These are phyloP conservation scores for Patagioenas fasciata DNA, from an alignment of 2,113 vertebrate species.

Conservation along the genomic window DNA sequence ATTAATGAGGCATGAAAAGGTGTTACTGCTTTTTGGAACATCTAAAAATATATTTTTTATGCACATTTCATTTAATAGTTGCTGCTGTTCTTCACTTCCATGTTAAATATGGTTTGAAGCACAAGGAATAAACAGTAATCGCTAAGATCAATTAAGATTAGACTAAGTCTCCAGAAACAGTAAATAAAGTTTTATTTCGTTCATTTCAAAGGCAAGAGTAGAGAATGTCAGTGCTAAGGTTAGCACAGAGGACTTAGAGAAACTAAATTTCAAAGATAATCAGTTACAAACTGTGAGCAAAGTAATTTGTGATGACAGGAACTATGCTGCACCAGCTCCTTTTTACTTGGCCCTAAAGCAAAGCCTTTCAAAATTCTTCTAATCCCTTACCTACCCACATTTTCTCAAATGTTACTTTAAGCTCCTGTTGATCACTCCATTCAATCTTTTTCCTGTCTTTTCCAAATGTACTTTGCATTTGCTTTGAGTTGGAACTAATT, in stretches of 20 bases:
- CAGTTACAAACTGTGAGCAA: background rate
- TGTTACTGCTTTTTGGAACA: background rate
- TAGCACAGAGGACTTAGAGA: background rate
- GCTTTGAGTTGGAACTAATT: background rate
- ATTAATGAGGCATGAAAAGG: background rate
- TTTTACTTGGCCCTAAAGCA: background rate
- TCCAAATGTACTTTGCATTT: background rate
- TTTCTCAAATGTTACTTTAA: background rate
- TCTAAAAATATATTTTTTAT: background rate
- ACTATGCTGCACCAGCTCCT: background rate
- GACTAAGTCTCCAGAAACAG: background rate
- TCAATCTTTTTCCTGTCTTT: background rate
- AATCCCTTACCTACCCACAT: background rate
- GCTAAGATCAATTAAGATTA: background rate
- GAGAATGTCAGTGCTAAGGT: background rate
- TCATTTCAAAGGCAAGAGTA: background rate
- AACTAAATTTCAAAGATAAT: conserved; percentile 11
- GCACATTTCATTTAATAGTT: background rate
- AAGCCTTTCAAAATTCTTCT: background rate
- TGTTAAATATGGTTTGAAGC: background rate
- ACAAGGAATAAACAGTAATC: background rate
- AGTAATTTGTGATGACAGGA: background rate
- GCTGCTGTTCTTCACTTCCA: background rate
- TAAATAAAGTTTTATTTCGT: background rate
- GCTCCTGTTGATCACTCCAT: background rate